A percentile compares a stretch with the other conserved stretches of the same genome.
These are phyloP conservation scores for Stenopsyche tienmushanensis DNA, from an alignment of 1,140 invertebrate genomes.

Conservation along the genomic window DNA sequence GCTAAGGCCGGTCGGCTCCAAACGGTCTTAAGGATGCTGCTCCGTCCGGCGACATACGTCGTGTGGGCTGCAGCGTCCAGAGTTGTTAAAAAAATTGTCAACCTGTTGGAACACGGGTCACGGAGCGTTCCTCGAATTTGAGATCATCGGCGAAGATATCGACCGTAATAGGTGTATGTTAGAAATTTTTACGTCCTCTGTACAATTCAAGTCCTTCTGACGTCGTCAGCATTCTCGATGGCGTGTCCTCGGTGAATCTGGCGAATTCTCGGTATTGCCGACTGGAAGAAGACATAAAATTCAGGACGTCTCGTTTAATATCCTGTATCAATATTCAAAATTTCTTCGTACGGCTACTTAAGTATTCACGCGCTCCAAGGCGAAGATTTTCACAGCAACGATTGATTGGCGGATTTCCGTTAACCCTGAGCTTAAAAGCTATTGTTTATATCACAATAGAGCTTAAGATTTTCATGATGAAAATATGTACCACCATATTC, in stretches of 20 bases:
- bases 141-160: conserved; percentile 21
- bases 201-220: too few species aligned
- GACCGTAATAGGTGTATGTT: conserved; percentile 13
- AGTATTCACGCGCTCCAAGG: too few species aligned
- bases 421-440: too few species aligned
- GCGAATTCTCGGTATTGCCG: not conserved
- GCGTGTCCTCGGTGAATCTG: not conserved
- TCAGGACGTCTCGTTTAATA: not conserved
- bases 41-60: not conserved
- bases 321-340: too few species aligned
- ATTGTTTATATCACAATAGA: too few species aligned
- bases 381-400: too few species aligned
- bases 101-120: conserved; percentile 40
- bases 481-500: too few species aligned
- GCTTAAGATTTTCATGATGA: too few species aligned
- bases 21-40: not conserved
- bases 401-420: too few species aligned
- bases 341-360: too few species aligned
- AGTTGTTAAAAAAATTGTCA: conserved; percentile 39
- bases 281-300: not conserved
- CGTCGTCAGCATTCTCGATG: not conserved
- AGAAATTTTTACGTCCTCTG: conserved; percentile 6
- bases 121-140: conserved; percentile 33
- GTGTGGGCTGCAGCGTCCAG: not conserved
- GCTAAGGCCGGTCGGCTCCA: conserved; percentile 2